These are phyloP conservation scores for Piprites chloris DNA, from an alignment of 2,113 vertebrate genomes.

Conservation along the genomic window DNA sequence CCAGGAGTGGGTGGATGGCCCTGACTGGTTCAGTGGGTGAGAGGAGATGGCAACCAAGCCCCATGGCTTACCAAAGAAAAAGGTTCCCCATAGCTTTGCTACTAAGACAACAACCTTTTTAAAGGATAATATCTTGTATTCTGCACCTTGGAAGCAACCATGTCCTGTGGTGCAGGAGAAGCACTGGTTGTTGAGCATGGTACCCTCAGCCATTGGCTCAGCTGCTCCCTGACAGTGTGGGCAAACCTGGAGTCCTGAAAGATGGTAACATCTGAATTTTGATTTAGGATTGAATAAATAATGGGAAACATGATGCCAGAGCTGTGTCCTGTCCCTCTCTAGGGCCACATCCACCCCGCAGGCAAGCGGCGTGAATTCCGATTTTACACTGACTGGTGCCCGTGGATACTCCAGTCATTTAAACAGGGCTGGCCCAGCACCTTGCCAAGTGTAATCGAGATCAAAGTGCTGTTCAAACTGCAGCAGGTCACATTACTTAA, in stretches of 20 bases:
- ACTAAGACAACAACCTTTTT: neutral
- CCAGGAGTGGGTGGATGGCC: neutral
- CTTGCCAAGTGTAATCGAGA: neutral
- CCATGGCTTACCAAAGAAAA: neutral
- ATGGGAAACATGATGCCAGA: neutral
- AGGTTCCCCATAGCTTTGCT: neutral
- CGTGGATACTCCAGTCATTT: neutral
- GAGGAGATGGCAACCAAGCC: neutral
- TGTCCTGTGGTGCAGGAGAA: neutral
- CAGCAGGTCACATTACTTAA: neutral
- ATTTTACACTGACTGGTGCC: neutral
- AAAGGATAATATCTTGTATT: neutral
- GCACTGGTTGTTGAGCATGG: neutral
- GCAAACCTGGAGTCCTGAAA: neutral
- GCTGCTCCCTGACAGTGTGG: neutral
- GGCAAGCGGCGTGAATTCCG: neutral
- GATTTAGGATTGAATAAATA: neutral
- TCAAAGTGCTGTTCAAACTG: neutral
- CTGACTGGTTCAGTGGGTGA: neutral
- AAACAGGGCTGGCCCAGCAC: neutral
- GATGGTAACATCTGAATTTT: neutral
- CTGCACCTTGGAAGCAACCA: neutral
- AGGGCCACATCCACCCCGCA: accelerated
- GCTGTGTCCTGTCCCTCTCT: neutral
- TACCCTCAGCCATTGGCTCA: neutral